Base-by-base conservation (phyloP, 2,888 invertebrate species). In the Dasysyrphus albostriatus region DNA sequence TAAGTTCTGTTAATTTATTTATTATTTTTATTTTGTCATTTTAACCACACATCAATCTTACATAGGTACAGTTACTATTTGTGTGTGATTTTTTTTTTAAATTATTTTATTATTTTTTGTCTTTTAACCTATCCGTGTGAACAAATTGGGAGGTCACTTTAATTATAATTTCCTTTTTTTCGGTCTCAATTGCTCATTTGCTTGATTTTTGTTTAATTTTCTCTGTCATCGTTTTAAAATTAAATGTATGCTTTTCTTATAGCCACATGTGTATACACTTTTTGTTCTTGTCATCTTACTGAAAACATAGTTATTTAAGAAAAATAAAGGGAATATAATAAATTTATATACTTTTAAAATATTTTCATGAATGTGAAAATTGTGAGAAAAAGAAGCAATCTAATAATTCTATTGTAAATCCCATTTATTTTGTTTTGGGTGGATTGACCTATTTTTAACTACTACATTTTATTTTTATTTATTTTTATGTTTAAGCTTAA, bases 71-170 rank as follows among this genome's bases (percentile, higher is more conserved):
- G 14, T 51, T 51, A 51, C 7, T 44, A n/a, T 42, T n/a, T n/a
- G n/a, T n/a, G n/a, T n/a, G n/a, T n/a, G n/a, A n/a, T n/a, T n/a
- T n/a, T 37, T 37, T 37, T 37, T 37, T 37, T 9, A 2, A 9
- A 37, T 37, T 37, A 37, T 37, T 37, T 37, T 14, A 42, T 44
- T 7, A n/a, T n/a, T n/a, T 6, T 51, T 12, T 29, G 2, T 12
- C 19, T 24, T 24, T 24, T 24, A 3, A 5, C 19, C 24, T 51
- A 24, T 24, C 24, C 24, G 14, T 51, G 51, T 51, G 51, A 51
- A 51, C 51, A 51, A 51, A 29, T 16, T 47, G 24, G 51, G 51
- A 51, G 51, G 51, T 51, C 24, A 51, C 24, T 51, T 24, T 51
- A 24, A 3, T 24, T 10, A 9, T 14, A 6, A 14, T 42, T 14